Evolutionary conservation across 2,113 vertebrate species (phyloP), one percentile per base, ranked within the genome.

Genomic region (Oreocharis arfaki): DNA sequence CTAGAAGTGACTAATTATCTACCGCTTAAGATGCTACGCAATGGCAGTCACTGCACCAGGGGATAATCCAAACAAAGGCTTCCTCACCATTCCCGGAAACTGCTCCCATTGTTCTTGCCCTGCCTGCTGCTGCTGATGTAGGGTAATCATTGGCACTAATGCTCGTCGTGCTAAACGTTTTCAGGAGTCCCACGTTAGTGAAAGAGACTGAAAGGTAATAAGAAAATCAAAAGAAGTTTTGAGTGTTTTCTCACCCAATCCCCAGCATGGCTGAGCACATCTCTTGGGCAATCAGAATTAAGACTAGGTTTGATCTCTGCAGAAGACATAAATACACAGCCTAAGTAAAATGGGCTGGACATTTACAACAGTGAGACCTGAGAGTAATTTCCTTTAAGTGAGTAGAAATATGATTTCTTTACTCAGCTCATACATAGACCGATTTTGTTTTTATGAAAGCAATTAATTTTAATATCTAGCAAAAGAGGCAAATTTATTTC

Each of bases 51-150:
- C 49, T 75, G 44, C 71, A 63, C 16, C 47, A 28, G 63, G 47
- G 60, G 64, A 71, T 64, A 92, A 87, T 84, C 56, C 61, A 95
- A 95, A 95, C 86, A 95, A 84, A 93, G 65, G 17, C 74, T 92
- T 95, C 93, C 92, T 95, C 88, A 60, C 27, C 39, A 16, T 60
- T 95, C 84, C 84, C 47, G 53, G 81, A 95, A 95, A 84, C 81
- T 24, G 69, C 46, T 92, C 53, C 69, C 46, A 91, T 91, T 95
- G 91, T 97, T 90, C 89, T 78, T 89, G 80, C 90, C 71, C 69
- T 92, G 85, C 21, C 74, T 80, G 64, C 37, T 76, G 37, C 55
- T 92, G 60, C 37, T 84, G 65, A 41, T 52, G 74, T 28, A 59
- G 93, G 75, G 35, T 49, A 64, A 47, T 27, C 42, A 71, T 3